Percentiles rank a stretch among this genome's conserved stretches.
Evolutionary conservation across 2,888 invertebrate species (phyloP).

Genomic region (Agrotis segetum): DNA sequence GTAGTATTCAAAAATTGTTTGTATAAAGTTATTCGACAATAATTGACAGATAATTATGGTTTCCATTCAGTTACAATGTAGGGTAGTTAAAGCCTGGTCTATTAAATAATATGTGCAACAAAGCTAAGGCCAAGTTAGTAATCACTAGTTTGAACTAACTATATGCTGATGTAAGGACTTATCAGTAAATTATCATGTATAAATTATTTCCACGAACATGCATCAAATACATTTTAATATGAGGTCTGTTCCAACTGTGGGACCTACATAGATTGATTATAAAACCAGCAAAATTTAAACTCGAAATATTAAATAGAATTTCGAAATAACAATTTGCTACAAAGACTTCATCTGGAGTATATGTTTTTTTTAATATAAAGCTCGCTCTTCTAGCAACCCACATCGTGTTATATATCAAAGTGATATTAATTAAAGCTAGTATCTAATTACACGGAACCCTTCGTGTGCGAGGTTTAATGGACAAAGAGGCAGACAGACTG

Average conservation of each 20-base stretch:
- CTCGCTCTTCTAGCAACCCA: slow-evolving; percentile 28
- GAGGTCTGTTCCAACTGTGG: background rate
- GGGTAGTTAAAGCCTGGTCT: background rate
- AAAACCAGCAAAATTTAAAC: background rate
- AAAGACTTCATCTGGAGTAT: slow-evolving; percentile 1
- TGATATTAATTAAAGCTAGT: slow-evolving; percentile 56
- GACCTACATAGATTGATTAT: background rate
- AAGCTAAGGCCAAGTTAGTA: background rate
- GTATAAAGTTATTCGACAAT: no score
- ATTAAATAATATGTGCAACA: no score
- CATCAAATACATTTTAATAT: background rate
- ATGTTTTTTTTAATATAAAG: slow-evolving; percentile 24
- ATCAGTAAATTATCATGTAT: background rate
- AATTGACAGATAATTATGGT: no score
- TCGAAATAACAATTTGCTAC: background rate
- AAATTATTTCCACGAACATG: no score
- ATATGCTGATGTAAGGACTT: no score
- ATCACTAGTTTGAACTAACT: no score
- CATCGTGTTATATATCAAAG: slow-evolving; percentile 51
- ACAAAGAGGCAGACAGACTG: slow-evolving; percentile 49
- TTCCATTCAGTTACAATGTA: no score
- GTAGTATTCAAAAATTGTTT: no score
- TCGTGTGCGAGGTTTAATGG: slow-evolving; percentile 39
- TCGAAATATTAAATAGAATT: background rate
- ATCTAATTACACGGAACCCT: slow-evolving; percentile 59